Conservation (phyloP, 1,140 invertebrate species). For the Drosophila pallidifrons region DNA sequence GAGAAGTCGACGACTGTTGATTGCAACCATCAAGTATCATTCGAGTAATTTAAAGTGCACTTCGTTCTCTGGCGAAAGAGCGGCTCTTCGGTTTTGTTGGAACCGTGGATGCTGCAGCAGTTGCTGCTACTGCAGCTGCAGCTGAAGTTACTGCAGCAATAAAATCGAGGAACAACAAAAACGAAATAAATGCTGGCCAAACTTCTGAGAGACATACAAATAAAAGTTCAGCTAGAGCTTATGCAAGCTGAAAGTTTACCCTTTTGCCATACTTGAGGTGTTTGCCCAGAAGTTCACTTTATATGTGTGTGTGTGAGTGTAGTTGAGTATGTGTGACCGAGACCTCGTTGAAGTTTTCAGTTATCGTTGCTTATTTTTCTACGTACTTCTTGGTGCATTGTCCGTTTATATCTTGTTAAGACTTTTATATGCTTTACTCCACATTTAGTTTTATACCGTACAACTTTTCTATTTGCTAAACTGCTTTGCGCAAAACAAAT, state of each 20-base stretch:
- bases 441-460: constrained; percentile 70
- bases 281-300: constrained; percentile 59
- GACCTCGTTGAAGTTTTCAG: constrained; percentile 38
- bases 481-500: constrained; percentile 64
- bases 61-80: constrained; percentile 32
- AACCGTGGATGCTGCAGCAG: constrained; percentile 33
- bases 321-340: background rate
- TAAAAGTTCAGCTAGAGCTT: constrained; percentile 75
- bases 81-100: constrained; percentile 51
- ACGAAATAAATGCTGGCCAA: constrained; percentile 41
- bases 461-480: constrained; percentile 59
- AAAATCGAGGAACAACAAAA: constrained; percentile 53
- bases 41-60: constrained; percentile 80
- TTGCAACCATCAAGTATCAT: constrained; percentile 83
- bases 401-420: constrained; percentile 82
- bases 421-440: constrained; percentile 75
- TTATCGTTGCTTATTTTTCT: constrained; percentile 47
- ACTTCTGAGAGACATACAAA: constrained; percentile 70
- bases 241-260: constrained; percentile 61
- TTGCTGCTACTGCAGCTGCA: constrained; percentile 26
- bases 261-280: constrained; percentile 65
- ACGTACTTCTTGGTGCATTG: constrained; percentile 39
- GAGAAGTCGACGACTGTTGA: constrained; percentile 47
- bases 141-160: constrained; percentile 54
- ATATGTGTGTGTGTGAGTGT: background rate